A percentile compares a stretch with the other conserved stretches of the same genome.
Evolutionary conservation across 2,888 invertebrate genomes (phyloP).

Genomic region (Pterostichus madidus): DNA sequence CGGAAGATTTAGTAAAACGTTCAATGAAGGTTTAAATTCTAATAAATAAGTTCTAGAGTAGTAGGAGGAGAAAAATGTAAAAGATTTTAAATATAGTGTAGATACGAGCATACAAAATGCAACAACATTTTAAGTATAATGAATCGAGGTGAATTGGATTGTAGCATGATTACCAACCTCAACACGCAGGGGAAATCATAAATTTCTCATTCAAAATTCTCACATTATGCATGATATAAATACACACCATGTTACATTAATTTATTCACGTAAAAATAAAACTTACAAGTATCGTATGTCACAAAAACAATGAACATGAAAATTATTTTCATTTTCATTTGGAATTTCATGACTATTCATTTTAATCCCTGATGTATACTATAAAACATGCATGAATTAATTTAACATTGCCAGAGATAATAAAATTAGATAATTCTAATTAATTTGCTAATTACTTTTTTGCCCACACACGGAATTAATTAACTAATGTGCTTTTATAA

Average conservation of each 20-base stretch:
- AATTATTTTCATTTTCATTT: slow-evolving; percentile 40
- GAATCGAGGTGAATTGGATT: slow-evolving; percentile 53
- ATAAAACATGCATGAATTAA: slow-evolving; percentile 4
- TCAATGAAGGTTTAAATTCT: too few species aligned
- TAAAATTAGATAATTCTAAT: slow-evolving; percentile 18
- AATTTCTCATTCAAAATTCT: slow-evolving; percentile 52
- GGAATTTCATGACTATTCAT: not conserved
- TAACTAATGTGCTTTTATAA: not conserved
- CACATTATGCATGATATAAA: slow-evolving; percentile 45
- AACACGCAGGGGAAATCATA: slow-evolving; percentile 47
- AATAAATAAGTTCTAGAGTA: too few species aligned
- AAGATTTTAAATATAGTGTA: slow-evolving; percentile 23
- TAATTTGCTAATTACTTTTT: slow-evolving; percentile 23
- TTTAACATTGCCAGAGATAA: not conserved
- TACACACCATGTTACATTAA: slow-evolving; percentile 34
- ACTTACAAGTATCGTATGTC: slow-evolving; percentile 22
- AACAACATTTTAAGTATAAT: slow-evolving; percentile 48
- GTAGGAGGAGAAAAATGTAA: not conserved
- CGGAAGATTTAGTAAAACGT: too few species aligned
- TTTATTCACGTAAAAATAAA: slow-evolving; percentile 5
- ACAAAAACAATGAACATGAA: slow-evolving; percentile 5
- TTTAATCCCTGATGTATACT: not conserved
- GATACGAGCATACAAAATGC: slow-evolving; percentile 36
- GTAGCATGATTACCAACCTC: slow-evolving; percentile 31
- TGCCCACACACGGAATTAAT: not conserved